Base-by-base conservation (phyloP, 2,797 vertebrate genomes). In the Anas bernieri region DNA sequence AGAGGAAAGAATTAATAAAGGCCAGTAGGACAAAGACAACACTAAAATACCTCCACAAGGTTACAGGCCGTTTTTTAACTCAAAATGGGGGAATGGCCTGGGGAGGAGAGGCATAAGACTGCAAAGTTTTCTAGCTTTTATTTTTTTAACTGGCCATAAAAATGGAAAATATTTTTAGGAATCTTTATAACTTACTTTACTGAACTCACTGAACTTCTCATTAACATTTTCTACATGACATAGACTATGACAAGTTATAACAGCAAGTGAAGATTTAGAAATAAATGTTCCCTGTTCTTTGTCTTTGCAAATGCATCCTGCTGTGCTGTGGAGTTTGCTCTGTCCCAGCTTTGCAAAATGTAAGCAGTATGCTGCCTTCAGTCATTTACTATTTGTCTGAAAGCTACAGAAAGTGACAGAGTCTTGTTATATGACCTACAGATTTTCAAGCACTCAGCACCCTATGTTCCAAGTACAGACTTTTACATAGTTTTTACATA, bases 251-350 rank as follows among this genome's bases (percentile, higher is more conserved):
- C 22, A 89, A 75, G 37, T 69, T 86, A 45, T 33, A 87, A 63
- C 2, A 61, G 17, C 5, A 66, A 75, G 20, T 35, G 59, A 83
- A 81, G 46, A 82, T 81, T 81, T 90, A 56, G 31, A 90, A 84
- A 81, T n/a, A 67, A 69, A 70, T 67, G 12, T 76, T 26, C 18
- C 46, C 28, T 69, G 25, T 21, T 88, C n/a, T 83, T 83, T 16
- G 1, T 62, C 73, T 81, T 85, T 70, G 23, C 55, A 83, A 86
- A 86, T 16, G 11, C n/a, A 4, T 81, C 59, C 37, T 83, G 68
- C 28, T 85, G 31, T 81, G n/a, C 45, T 83, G 26, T 39, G 35
- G 50, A 75, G 22, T 88, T 87, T 97, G 11, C 30, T 73, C n/a
- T 61, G 30, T 43, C 41, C 50, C 67, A 83, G 52, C 46, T 88